Evolutionary conservation across 1,140 invertebrate genomes (phyloP), one percentile per base, ranked within the genome.

Genomic region (Trissolcus basalis): DNA sequence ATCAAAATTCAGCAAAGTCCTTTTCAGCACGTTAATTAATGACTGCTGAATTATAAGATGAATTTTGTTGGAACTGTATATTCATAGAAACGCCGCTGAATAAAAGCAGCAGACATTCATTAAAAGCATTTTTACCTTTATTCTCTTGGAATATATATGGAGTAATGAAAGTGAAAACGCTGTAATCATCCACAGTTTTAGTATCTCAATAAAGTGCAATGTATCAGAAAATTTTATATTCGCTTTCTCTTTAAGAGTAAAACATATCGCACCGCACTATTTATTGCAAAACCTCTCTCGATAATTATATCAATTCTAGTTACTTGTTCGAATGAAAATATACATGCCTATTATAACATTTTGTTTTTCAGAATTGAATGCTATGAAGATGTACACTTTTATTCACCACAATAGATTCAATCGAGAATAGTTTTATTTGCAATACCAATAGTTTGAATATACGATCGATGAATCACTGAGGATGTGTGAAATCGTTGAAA

Each of bases 401-500:
- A 11, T 39, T 8, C 33, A 35, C 5, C 33, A 10, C 5, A 35
- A 35, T 10, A 10, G 10, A 35, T 35, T 35, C 5, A 35, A 43
- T 4, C 11, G 4, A 5, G 39, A 43, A 43, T 13, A 44, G 1
- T 9, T 39, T 12, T 49, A 54, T 74, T 51, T 75, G 36, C 43
- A 68, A 58, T 49, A 61, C 49, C 56, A 68, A 63, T 68, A 49
- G 35, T 45, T 12, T 45, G 36, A 54, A 41, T 33, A 47, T 64
- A 54, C 44, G 51, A 58, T 67, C 59, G 47, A 67, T 75, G 64
- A 75, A 75, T 75, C 64, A 69, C 45, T 44, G 53, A 61, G 58
- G 64, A 68, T 63, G 64, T 47, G 59, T 67, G 64, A 72, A 48
- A 72, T 61, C 41, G 53, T 48, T 56, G 58, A 69, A 61, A 64